These are phyloP conservation scores for Macroteleia sp. DNA, from an alignment of 2,888 invertebrate genomes.

Conservation along the genomic window DNA sequence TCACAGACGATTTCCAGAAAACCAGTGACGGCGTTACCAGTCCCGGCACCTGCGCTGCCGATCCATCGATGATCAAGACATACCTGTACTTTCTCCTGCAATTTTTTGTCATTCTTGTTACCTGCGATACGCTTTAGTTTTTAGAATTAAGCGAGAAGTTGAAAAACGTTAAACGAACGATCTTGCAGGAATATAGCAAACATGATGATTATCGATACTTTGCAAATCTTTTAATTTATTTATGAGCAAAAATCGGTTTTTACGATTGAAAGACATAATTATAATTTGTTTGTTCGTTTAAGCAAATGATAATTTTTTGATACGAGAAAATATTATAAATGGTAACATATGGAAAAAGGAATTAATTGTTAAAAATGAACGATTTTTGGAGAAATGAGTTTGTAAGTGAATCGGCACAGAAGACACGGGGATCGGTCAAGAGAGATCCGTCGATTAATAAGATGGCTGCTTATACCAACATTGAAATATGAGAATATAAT, in stretches of 20 bases:
- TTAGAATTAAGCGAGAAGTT: not conserved
- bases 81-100: slow-evolving; percentile 7
- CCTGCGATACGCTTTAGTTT: not conserved
- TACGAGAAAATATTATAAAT: no score
- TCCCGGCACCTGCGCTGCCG: slow-evolving; percentile 9
- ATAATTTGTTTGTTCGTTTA: no score
- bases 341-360: no score
- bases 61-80: slow-evolving; percentile 14
- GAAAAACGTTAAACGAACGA: not conserved
- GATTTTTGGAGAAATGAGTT: no score
- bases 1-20: slow-evolving; percentile 81
- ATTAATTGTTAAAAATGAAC: no score
- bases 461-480: slow-evolving; percentile 13
- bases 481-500: slow-evolving; percentile 14
- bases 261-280: no score
- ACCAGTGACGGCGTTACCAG: slow-evolving; percentile 72
- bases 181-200: no score
- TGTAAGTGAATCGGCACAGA: not conserved
- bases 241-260: no score
- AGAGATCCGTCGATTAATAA: not conserved
- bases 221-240: no score
- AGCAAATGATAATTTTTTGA: no score
- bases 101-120: no score
- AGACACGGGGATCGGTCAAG: not conserved
- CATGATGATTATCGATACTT: no score